phyloP scores from a whole-genome alignment of 1,140 invertebrate species.

The Thalassaphorura encarpata region DNA sequence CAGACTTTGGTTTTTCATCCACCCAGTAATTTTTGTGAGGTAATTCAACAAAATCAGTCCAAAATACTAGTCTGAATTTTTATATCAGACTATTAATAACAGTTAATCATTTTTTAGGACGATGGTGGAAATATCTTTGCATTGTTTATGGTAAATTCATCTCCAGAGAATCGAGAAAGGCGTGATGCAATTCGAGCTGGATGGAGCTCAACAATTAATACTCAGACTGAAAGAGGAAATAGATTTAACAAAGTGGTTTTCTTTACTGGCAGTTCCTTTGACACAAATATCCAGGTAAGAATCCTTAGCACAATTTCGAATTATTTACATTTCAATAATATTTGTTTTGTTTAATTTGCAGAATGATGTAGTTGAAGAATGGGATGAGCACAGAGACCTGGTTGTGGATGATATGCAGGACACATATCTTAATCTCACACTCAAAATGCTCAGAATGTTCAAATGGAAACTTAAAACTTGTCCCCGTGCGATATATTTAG shows the following conservation, averaged over 20 bases:
- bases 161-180: constrained; percentile 19
- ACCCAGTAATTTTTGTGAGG: constrained; percentile 2
- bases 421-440: constrained; percentile 42
- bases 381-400: constrained; percentile 36
- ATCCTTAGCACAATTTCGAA: too few relatives aligned
- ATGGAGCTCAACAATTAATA: constrained; percentile 1
- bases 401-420: constrained; percentile 39
- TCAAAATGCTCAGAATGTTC: constrained; percentile 40
- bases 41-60: too few relatives aligned
- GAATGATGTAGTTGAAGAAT: constrained; percentile 13
- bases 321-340: neutral
- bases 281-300: neutral
- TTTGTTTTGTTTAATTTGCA: constrained; percentile 6
- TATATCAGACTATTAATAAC: too few relatives aligned
- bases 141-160: constrained; percentile 23
- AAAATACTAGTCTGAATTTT: too few relatives aligned
- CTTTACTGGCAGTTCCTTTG: constrained; percentile 1
- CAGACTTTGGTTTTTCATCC: constrained; percentile 13
- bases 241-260: constrained; percentile 12
- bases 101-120: constrained; percentile 8
- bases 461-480: constrained; percentile 38
- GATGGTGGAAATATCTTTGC: constrained; percentile 10
- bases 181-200: constrained; percentile 14
- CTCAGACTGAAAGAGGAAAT: neutral
- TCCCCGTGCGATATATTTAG: constrained; percentile 34